Conservation (phyloP, 1,140 invertebrate genomes). For the Megathymus violae region DNA sequence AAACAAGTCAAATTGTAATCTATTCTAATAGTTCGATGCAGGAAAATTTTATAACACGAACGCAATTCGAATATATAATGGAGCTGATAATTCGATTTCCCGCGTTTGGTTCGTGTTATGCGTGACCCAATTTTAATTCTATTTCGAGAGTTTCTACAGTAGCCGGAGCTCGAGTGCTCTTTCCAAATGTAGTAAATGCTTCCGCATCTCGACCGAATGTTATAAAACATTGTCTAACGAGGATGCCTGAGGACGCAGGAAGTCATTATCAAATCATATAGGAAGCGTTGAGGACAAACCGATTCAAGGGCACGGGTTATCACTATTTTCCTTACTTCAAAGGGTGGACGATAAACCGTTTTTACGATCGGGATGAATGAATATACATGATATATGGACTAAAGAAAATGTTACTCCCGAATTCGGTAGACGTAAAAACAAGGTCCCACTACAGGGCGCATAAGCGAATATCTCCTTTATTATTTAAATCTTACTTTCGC, state of each 20-base stretch:
- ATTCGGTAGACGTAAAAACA: slow-evolving; percentile 53
- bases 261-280: slow-evolving; percentile 77
- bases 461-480: slow-evolving; percentile 72
- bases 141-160: slow-evolving; percentile 50
- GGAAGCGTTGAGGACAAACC: slow-evolving; percentile 64
- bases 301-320: slow-evolving; percentile 39
- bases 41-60: slow-evolving; percentile 57
- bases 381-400: slow-evolving; percentile 32
- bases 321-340: slow-evolving; percentile 50
- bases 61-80: slow-evolving; percentile 54
- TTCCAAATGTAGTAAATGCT: slow-evolving; percentile 49
- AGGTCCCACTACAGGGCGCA: slow-evolving; percentile 57
- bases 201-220: slow-evolving; percentile 61
- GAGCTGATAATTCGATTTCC: slow-evolving; percentile 46
- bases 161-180: slow-evolving; percentile 45
- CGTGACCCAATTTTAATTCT: slow-evolving; percentile 66
- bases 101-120: slow-evolving; percentile 47
- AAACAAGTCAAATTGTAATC: slow-evolving; percentile 71
- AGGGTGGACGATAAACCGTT: slow-evolving; percentile 35
- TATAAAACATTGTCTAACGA: slow-evolving; percentile 66
- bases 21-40: slow-evolving; percentile 53
- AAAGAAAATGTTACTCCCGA: slow-evolving; percentile 38
- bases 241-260: slow-evolving; percentile 73
- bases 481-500: slow-evolving; percentile 78
- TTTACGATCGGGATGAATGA: slow-evolving; percentile 28